Conservation (phyloP, 2,113 vertebrate species). For the Triplophysa rosa region DNA sequence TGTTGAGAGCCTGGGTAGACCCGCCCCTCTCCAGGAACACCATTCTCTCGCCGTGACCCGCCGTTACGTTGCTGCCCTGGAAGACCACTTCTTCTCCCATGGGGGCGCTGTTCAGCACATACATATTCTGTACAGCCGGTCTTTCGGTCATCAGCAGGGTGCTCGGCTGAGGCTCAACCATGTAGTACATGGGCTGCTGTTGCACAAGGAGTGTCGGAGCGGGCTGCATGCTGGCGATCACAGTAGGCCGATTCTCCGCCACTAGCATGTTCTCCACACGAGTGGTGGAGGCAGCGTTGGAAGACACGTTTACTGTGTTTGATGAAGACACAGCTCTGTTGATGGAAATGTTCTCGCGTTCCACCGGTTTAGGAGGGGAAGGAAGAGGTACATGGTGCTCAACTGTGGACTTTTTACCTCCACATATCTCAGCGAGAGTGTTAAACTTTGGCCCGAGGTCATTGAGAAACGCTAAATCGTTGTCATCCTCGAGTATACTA, state of each 20-base stretch:
- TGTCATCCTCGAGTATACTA: constrained; percentile 79
- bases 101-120: constrained; percentile 49
- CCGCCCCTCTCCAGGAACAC: constrained; percentile 55
- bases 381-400: constrained; percentile 30
- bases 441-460: constrained; percentile 86
- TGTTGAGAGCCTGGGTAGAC: constrained; percentile 7
- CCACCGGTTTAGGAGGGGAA: constrained; percentile 42
- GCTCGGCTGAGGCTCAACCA: constrained; percentile 63
- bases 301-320: constrained; percentile 4
- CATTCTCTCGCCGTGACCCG: constrained; percentile 39
- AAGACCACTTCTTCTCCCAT: constrained; percentile 42
- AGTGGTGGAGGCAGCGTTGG: constrained; percentile 9
- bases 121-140: constrained; percentile 51
- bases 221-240: constrained; percentile 20
- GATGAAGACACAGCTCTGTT: background rate
- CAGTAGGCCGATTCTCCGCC: background rate
- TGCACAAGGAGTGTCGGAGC: constrained; percentile 61
- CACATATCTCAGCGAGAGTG: constrained; percentile 87
- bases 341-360: background rate
- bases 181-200: constrained; percentile 60
- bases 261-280: constrained; percentile 30
- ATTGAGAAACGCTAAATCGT: constrained; percentile 81
- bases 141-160: constrained; percentile 55
- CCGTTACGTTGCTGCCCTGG: constrained; percentile 16
- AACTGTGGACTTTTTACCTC: constrained; percentile 67